Base-by-base conservation (phyloP, 2,113 vertebrate genomes). In the Bagarius yarrelli region DNA sequence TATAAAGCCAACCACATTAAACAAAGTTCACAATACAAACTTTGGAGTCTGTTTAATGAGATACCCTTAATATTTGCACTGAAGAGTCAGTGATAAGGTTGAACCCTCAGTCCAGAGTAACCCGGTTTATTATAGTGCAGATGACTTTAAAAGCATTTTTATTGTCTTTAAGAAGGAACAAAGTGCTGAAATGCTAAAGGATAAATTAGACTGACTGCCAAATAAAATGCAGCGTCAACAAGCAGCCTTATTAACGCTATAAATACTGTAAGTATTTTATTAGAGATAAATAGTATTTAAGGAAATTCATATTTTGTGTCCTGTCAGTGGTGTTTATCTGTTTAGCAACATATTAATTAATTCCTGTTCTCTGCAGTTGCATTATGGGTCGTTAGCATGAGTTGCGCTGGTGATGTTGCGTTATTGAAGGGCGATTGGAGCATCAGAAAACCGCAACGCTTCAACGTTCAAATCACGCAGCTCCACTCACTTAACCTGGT, bases 11-110 rank as follows among this genome's bases (percentile, higher is more conserved):
- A 67, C 32, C 12, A 52, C 11, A 18, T 53, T 55, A n/a, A 78
- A 59, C 79, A 78, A 81, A 84, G 79, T 78, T 81, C 67, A 81
- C 27, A 23, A 47, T 53, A 71, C 30, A 75, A 71, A 56, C 79
- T 78, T 78, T 73, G 60, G 36, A 72, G 56, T 40, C 57, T 23
- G 44, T 16, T 52, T 34, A 53, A 56, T 63, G 53, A 57, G 1
- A 30, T 56, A 55, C 59, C 59, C 57, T 76, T 64, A 74, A 52
- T 12, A 61, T 61, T 34, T 79, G 64, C 40, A 40, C 50, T 19
- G 30, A 56, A 56, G 6, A 75, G 4, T 1, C 44, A 77, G 16
- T 40, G 30, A 80, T 50, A 55, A 4, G 56, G 32, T n/a, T 73
- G 44, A 59, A 25, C n/a, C n/a, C 9, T 18, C 40, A 80, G 78